phyloP scores from a whole-genome alignment of 1,140 invertebrate species.

The Leptinotarsa undecemlineata region DNA sequence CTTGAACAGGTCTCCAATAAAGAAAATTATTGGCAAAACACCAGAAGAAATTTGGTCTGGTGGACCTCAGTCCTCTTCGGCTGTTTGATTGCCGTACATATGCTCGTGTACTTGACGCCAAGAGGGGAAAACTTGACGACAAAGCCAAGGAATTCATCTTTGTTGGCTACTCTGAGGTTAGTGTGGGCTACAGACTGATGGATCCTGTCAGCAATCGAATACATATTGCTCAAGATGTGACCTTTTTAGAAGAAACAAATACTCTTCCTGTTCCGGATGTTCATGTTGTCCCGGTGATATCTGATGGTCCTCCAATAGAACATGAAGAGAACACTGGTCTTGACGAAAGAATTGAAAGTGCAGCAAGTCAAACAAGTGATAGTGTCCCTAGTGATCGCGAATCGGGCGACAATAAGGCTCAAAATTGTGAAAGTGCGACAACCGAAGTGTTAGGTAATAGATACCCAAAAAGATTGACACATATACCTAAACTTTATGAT shows the following conservation, averaged over 20 bases:
- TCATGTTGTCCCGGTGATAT: background rate
- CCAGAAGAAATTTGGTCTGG: constrained; percentile 51
- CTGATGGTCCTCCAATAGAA: constrained; percentile 17
- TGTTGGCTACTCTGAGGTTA: constrained; percentile 55
- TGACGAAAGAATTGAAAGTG: constrained; percentile 11
- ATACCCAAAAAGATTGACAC: background rate
- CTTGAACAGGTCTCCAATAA: constrained; percentile 47
- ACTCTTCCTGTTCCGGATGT: background rate
- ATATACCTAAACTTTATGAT: constrained; percentile 11
- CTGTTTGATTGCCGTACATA: constrained; percentile 56
- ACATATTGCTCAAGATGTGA: constrained; percentile 21
- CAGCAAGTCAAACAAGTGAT: background rate
- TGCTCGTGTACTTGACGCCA: constrained; percentile 51
- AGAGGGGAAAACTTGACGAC: constrained; percentile 49
- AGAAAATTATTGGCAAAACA: constrained; percentile 51
- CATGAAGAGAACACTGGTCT: background rate
- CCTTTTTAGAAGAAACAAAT: constrained; percentile 20
- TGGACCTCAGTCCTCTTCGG: constrained; percentile 40
- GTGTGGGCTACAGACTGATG: constrained; percentile 54
- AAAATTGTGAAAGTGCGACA: no score
- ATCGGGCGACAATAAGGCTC: background rate
- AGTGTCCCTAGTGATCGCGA: constrained; percentile 13
- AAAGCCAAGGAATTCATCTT: constrained; percentile 52
- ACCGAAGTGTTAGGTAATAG: constrained; percentile 12
- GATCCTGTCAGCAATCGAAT: constrained; percentile 5